These are phyloP conservation scores for Zapus hudsonius DNA, from an alignment of 2,113 vertebrate genomes.

Conservation along the genomic window DNA sequence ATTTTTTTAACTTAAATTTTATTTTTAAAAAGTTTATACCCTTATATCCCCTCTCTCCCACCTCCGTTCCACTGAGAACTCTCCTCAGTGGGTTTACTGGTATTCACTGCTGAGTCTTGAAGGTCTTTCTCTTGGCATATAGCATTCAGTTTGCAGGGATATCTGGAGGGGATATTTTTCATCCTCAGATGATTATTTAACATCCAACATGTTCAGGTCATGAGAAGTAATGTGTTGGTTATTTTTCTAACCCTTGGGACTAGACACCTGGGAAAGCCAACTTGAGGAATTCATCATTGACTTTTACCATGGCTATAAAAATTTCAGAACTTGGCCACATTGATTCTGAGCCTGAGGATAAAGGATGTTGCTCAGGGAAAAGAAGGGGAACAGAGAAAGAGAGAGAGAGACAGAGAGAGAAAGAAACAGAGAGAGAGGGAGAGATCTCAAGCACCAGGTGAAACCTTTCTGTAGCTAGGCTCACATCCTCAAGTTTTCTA, in stretches of 20 bases:
- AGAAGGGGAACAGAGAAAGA: no score
- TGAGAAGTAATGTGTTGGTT: background rate
- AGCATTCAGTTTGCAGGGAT: background rate
- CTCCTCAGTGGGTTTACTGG: no score
- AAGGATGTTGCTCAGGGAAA: background rate
- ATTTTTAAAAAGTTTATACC: no score
- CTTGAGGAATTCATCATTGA: no score
- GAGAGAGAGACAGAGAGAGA: no score
- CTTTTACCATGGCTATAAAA: no score
- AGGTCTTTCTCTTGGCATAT: background rate
- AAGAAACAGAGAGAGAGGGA: no score
- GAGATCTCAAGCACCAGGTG: background rate
- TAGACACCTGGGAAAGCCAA: no score
- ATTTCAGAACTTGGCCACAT: background rate
- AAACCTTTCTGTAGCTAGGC: background rate
- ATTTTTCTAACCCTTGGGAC: no score
- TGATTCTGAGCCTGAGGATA: background rate
- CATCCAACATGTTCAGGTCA: background rate
- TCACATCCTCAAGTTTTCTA: background rate
- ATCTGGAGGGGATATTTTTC: background rate
- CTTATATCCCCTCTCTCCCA: no score
- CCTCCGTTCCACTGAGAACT: no score
- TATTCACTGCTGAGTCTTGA: background rate
- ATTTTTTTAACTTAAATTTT: no score
- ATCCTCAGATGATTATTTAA: background rate